Percentiles rank a stretch among this genome's conserved stretches.
Evolutionary conservation across 2,888 invertebrate species (phyloP).

Genomic region (Bellardia pandia): DNA sequence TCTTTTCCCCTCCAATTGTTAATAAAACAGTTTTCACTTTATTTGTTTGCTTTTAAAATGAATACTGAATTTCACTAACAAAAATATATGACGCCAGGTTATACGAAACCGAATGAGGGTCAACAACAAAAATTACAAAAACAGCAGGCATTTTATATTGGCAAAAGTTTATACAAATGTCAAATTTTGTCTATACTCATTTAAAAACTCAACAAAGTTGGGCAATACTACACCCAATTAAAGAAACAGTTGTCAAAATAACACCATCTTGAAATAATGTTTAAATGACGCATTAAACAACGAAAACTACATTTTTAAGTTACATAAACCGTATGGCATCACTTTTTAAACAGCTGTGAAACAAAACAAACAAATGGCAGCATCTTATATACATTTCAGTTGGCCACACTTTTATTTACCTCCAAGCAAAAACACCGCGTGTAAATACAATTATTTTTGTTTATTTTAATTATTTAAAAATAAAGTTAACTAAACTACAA

Average conservation of each 20-base stretch:
- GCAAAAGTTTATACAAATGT: too few species aligned
- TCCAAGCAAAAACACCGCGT: slow-evolving; percentile 27
- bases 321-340: slow-evolving; percentile 1
- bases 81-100: background rate
- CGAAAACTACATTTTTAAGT: background rate
- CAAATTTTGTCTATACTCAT: too few species aligned
- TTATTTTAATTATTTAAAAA: background rate
- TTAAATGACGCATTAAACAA: slow-evolving; percentile 45
- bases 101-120: too few species aligned
- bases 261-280: too few species aligned
- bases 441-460: slow-evolving; percentile 24
- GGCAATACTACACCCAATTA: too few species aligned
- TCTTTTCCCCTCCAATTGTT: slow-evolving; percentile 39
- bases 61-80: slow-evolving; percentile 51
- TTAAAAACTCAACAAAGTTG: too few species aligned
- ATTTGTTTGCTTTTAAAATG: slow-evolving; percentile 36
- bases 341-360: background rate
- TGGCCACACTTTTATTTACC: slow-evolving; percentile 31
- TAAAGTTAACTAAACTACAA: slow-evolving; percentile 5
- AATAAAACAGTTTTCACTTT: slow-evolving; percentile 55
- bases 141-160: too few species aligned
- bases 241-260: too few species aligned
- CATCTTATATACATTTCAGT: background rate
- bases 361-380: background rate
- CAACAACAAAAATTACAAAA: too few species aligned